A percentile compares a stretch with the other conserved stretches of the same genome.
Evolutionary conservation across 2,888 invertebrate genomes (phyloP).

Genomic region (Cephus nigrinus): DNA sequence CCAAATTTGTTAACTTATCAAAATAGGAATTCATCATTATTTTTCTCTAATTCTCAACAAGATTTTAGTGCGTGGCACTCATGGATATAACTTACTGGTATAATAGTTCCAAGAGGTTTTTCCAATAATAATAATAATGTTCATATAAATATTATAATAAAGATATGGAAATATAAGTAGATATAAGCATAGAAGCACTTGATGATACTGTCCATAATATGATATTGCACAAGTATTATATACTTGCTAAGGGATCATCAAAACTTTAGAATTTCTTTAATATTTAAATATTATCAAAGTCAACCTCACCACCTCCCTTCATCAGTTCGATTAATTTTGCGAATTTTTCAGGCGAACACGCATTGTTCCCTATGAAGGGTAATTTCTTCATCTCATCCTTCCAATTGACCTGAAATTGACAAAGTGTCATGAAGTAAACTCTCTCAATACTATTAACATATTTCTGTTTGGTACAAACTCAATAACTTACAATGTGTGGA

Average conservation of each 20-base stretch:
- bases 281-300: constrained; percentile 44
- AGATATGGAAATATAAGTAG: neutral
- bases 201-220: neutral
- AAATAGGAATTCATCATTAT: neutral
- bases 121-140: neutral
- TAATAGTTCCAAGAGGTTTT: neutral
- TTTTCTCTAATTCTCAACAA: neutral
- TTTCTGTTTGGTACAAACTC: neutral
- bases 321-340: constrained; percentile 40
- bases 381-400: constrained; percentile 55
- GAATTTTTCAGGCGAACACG: constrained; percentile 39
- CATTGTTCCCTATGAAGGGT: constrained; percentile 43
- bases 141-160: neutral
- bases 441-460: neutral
- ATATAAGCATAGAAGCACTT: neutral
- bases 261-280: neutral
- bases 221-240: neutral
- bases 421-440: neutral
- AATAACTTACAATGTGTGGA: constrained; percentile 43
- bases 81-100: neutral
- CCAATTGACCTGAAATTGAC: constrained; percentile 57
- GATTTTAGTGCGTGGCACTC: neutral
- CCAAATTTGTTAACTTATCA: neutral
- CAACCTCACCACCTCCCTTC: constrained; percentile 29
- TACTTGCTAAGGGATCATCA: neutral